phyloP scores from a whole-genome alignment of 2,113 vertebrate genomes.

The Ariopsis seemanni region DNA sequence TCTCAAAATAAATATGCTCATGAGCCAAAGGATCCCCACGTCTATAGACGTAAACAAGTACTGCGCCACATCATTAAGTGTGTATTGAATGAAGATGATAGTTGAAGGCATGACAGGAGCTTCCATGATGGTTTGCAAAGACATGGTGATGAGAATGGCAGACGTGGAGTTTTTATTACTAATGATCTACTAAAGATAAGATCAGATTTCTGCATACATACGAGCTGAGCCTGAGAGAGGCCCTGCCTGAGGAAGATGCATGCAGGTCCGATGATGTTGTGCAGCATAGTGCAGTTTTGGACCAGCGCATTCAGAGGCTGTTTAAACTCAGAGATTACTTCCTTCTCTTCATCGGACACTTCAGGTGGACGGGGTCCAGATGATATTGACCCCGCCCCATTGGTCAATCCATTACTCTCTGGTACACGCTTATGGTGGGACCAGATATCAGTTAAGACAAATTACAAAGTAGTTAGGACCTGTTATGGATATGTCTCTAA shows the following conservation, averaged over 20 bases:
- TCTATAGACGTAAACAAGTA: background rate
- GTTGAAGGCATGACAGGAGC: background rate
- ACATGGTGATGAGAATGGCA: constrained; percentile 2
- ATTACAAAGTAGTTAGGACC: constrained; percentile 19
- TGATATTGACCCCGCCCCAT: constrained; percentile 25
- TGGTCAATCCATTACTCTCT: constrained; percentile 30
- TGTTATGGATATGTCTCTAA: constrained; percentile 12
- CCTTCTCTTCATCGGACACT: constrained; percentile 30
- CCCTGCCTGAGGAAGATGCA: constrained; percentile 83
- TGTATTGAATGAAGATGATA: constrained; percentile 12
- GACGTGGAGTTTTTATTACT: constrained; percentile 10
- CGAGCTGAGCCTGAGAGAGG: constrained; percentile 71
- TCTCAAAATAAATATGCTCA: background rate
- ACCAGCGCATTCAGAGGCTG: constrained; percentile 61
- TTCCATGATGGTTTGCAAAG: constrained; percentile 2
- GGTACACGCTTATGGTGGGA: constrained; percentile 35
- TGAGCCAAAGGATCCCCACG: background rate
- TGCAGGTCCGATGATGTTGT: constrained; percentile 76
- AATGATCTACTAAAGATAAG: constrained; percentile 20
- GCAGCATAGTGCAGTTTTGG: constrained; percentile 75
- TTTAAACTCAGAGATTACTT: constrained; percentile 50
- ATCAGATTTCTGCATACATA: constrained; percentile 63
- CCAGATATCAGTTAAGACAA: constrained; percentile 40
- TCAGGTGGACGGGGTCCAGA: background rate
- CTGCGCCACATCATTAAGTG: background rate